A percentile compares a stretch with the other conserved stretches of the same genome.
Evolutionary conservation across 2,888 invertebrate species (phyloP).

Genomic region (Muschampia plurimacula): DNA sequence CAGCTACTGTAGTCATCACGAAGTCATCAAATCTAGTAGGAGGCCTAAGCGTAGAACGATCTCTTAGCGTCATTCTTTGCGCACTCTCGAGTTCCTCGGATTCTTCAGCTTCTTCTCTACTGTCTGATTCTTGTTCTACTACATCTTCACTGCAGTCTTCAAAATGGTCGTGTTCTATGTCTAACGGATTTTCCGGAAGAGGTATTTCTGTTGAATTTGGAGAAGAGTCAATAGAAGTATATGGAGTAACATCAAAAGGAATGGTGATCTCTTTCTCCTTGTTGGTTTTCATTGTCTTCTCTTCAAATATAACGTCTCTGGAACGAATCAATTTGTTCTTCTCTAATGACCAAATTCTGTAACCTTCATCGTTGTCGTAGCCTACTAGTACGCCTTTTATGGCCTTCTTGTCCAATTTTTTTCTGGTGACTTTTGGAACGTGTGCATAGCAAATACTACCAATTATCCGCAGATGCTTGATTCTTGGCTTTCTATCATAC

Average conservation of each 20-base stretch:
- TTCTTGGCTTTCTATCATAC: not conserved
- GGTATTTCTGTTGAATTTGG: no score
- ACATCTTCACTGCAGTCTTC: no score
- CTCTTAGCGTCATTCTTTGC: not conserved
- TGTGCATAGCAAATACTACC: not conserved
- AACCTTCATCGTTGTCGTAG: conserved; percentile 1
- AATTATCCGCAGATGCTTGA: conserved; percentile 2
- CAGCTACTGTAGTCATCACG: not conserved
- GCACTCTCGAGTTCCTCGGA: no score
- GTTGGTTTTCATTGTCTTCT: not conserved
- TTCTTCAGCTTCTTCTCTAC: no score
- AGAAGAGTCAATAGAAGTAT: no score
- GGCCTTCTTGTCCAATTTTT: not conserved
- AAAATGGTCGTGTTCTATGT: no score
- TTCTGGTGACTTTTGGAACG: not conserved
- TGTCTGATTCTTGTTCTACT: no score
- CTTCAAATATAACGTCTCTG: not conserved
- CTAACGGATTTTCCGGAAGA: no score
- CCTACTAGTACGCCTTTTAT: not conserved
- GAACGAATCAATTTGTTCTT: not conserved
- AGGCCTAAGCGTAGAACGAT: not conserved
- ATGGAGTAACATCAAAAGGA: no score
- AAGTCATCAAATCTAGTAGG: not conserved
- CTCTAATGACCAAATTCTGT: not conserved
- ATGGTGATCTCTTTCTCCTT: no score